A percentile compares a stretch with the other conserved stretches of the same genome.
Evolutionary conservation across 1,140 invertebrate genomes (phyloP).

Genomic region (Oryzaephilus surinamensis): DNA sequence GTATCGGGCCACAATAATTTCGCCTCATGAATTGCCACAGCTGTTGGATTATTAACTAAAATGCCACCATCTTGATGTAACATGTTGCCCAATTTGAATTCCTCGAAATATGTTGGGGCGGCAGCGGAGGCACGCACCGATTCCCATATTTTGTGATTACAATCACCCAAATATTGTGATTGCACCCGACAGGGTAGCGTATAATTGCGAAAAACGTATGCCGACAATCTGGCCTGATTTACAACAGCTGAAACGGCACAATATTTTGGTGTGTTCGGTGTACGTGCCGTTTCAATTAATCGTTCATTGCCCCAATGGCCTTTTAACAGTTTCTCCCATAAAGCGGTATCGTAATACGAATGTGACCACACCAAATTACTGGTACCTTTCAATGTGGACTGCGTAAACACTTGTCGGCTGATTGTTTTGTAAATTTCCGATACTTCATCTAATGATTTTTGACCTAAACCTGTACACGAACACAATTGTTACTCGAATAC

Average conservation of each 20-base stretch:
- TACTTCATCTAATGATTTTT: constrained; percentile 46
- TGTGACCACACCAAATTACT: constrained; percentile 74
- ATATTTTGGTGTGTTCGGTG: too few species aligned
- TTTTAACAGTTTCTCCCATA: constrained; percentile 75
- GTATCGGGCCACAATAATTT: constrained; percentile 74
- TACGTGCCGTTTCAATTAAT: too few species aligned
- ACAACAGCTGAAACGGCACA: constrained; percentile 71
- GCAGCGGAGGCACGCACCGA: constrained; percentile 83
- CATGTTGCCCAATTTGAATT: constrained; percentile 63
- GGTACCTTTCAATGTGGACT: constrained; percentile 60
- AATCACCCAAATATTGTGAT: constrained; percentile 70
- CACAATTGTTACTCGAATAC: constrained; percentile 1
- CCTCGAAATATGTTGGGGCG: constrained; percentile 87
- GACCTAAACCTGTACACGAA: constrained; percentile 42
- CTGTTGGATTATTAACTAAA: constrained; percentile 84
- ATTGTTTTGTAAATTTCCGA: constrained; percentile 56
- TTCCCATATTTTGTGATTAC: constrained; percentile 71
- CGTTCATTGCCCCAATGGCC: constrained; percentile 51
- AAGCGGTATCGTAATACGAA: constrained; percentile 79
- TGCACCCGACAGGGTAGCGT: constrained; percentile 61
- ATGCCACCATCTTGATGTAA: constrained; percentile 84
- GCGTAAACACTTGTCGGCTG: constrained; percentile 60
- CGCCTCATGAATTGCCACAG: constrained; percentile 82
- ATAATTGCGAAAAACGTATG: constrained; percentile 89
- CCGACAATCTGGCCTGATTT: constrained; percentile 64